Evolutionary conservation across 2,113 vertebrate genomes (phyloP).

Genomic region (Spilogale gracilis): DNA sequence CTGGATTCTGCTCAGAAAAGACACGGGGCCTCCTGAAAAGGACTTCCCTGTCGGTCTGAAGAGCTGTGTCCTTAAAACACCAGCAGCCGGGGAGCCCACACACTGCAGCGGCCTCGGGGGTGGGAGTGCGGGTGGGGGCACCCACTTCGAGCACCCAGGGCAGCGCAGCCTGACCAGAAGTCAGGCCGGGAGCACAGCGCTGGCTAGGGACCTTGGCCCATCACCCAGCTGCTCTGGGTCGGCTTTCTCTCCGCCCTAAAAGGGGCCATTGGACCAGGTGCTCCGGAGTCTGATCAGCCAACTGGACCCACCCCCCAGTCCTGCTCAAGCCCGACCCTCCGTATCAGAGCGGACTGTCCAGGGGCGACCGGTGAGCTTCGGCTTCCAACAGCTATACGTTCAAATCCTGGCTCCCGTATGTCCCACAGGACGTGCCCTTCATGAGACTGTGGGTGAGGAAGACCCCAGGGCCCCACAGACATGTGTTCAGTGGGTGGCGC

Average conservation of each 20-base stretch:
- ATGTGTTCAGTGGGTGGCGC: accelerated
- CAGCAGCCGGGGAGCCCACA: accelerated
- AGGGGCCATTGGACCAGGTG: accelerated
- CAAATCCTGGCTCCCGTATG: background rate
- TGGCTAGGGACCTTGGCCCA: accelerated
- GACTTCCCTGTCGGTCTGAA: accelerated
- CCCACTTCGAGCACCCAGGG: accelerated
- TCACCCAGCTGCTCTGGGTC: background rate
- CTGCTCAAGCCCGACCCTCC: background rate
- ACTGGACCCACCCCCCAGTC: accelerated
- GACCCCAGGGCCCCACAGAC: background rate
- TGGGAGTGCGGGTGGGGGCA: accelerated
- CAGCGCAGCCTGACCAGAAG: accelerated
- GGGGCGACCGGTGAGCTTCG: accelerated
- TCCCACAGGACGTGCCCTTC: background rate
- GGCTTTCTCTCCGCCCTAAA: accelerated
- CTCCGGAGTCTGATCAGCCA: background rate
- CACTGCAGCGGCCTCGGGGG: accelerated
- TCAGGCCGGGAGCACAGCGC: accelerated
- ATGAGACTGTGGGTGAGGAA: accelerated
- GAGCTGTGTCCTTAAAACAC: accelerated
- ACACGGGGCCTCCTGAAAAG: accelerated
- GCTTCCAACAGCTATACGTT: accelerated
- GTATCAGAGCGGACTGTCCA: accelerated
- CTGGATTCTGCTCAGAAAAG: accelerated